Evolutionary conservation across 2,888 invertebrate genomes (phyloP).

Genomic region (Apocheima hispidaria): DNA sequence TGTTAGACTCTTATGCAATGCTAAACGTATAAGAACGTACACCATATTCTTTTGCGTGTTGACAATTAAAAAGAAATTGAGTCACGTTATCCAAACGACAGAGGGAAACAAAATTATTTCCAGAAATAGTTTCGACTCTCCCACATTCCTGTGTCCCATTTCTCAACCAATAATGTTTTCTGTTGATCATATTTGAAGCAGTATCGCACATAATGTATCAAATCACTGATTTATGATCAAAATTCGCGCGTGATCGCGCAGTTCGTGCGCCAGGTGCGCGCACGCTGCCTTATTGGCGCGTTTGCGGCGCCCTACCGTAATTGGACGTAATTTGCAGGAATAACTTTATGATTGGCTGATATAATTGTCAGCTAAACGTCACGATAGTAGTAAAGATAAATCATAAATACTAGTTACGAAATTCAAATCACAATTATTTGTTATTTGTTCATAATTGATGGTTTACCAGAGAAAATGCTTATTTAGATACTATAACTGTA

Average conservation of each 20-base stretch:
- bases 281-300: constrained; percentile 79
- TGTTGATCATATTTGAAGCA: constrained; percentile 56
- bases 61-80: too few species aligned
- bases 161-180: constrained; percentile 34
- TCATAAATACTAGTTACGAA: constrained; percentile 38
- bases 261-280: constrained; percentile 81
- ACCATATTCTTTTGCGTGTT: too few species aligned
- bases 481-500: neutral
- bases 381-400: constrained; percentile 47
- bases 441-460: neutral
- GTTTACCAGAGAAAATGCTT: neutral
- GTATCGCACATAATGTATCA: constrained; percentile 58
- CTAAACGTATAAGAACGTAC: too few species aligned
- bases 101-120: neutral
- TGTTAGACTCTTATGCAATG: too few species aligned
- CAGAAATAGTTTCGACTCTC: constrained; percentile 13
- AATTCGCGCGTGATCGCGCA: constrained; percentile 72
- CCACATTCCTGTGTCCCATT: constrained; percentile 17
- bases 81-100: neutral
- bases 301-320: constrained; percentile 77
- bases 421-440: constrained; percentile 23
- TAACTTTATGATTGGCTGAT: constrained; percentile 72
- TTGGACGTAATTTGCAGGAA: constrained; percentile 79
- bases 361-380: constrained; percentile 74
- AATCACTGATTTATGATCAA: constrained; percentile 69